Base-by-base conservation (phyloP, 2,797 vertebrate species). In the Mycteria americana region DNA sequence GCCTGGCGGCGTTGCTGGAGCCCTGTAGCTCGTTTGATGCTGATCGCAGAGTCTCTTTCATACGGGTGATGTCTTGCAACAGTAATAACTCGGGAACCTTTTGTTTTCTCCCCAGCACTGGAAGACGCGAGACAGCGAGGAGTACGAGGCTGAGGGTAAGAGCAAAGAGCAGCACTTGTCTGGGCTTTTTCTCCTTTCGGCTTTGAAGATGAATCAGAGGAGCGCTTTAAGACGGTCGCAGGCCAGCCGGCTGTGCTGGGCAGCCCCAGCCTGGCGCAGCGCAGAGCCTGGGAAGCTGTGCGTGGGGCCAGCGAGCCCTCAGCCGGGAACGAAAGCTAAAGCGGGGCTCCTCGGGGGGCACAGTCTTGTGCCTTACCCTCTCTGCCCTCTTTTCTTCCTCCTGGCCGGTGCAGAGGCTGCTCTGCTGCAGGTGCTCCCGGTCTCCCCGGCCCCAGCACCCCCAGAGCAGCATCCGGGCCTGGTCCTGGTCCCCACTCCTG, bases 61-160 rank as follows among this genome's bases (percentile, higher is more conserved):
- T 75, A 31, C 1, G 6, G 24, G 56, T 30, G 21, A 48, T 83
- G 90, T 41, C 84, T 81, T 48, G 41, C 62, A 57, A 3, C 1
- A 13, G 74, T 33, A 45, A 48, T 79, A 85, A 95, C 72, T 60
- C 2, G 0, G 22, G 30, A 24, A 30, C 33, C 81, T 94, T 93
- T 95, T 72, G 92, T 95, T 92, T 88, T 45, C 86, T 88, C 70
- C 79, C 25, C 91, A 98, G 98, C 94, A 41, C 81, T 98, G 98
- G 98, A 97, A 98, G 93, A 92, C 95, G 0, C 97, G 92, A 15
- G 97, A 46, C 91, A 98, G 98, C 4, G 98, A 98, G 92, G 98
- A 98, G 83, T 98, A 98, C 7, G 98, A 98, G 96, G 98, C 98
- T 0, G 98, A 98, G 97, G 98, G 98, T 98, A 97, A 97, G 97